Conservation (phyloP, 2,797 vertebrate species). For the Danio kyathit region DNA sequence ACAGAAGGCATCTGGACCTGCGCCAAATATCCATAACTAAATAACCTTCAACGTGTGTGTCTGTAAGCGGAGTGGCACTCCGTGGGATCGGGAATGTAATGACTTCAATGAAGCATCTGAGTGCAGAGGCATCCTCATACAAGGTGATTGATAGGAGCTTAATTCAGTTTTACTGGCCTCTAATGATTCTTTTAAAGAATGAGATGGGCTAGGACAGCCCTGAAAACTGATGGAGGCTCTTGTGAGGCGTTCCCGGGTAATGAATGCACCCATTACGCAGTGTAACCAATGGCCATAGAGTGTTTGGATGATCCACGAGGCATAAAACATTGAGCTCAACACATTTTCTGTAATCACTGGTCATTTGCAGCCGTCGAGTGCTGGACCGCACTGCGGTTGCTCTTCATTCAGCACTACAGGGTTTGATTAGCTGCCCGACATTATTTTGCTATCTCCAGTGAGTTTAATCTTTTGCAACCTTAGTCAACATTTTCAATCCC, state of each 20-base stretch:
- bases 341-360: conserved; percentile 52
- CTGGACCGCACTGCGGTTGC: conserved; percentile 31
- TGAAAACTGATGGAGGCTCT: conserved; percentile 52
- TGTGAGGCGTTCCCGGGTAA: conserved; percentile 43
- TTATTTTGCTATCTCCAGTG: conserved; percentile 15
- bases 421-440: conserved; percentile 26
- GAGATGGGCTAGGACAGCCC: conserved; percentile 59
- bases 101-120: conserved; percentile 46
- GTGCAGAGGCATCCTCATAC: conserved; percentile 48
- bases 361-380: conserved; percentile 42
- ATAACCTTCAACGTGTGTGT: conserved; percentile 61
- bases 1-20: conserved; percentile 25
- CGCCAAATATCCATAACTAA: conserved; percentile 54
- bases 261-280: conserved; percentile 51
- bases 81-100: conserved; percentile 46
- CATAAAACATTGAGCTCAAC: conserved; percentile 48
- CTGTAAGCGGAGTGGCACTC: conserved; percentile 33
- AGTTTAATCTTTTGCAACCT: background rate
- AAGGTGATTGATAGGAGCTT: conserved; percentile 61
- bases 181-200: conserved; percentile 63
- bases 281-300: conserved; percentile 45
- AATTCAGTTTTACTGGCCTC: conserved; percentile 64
- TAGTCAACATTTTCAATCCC: background rate
- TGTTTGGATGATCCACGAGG: conserved; percentile 44
- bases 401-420: conserved; percentile 41